phyloP scores from a whole-genome alignment of 2,113 vertebrate genomes.

The Arizona elegans region DNA sequence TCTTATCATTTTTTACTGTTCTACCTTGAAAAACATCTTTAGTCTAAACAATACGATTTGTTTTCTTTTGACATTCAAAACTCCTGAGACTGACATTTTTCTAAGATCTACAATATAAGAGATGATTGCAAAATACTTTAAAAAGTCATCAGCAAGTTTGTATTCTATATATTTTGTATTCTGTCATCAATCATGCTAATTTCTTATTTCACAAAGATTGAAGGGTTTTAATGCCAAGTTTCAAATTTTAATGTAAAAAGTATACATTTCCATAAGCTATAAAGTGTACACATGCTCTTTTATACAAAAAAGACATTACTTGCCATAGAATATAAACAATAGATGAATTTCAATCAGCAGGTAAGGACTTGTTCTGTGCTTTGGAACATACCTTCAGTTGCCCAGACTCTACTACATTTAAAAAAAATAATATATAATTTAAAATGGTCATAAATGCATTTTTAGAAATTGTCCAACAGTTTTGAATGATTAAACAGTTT shows the following conservation, averaged over 20 bases:
- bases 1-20: constrained; percentile 1
- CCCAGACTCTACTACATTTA: too few species aligned
- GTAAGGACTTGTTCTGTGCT: background rate
- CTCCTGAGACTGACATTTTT: constrained; percentile 7
- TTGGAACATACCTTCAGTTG: background rate
- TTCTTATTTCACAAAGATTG: constrained; percentile 12
- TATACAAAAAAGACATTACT: background rate
- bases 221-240: background rate
- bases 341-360: background rate
- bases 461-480: background rate
- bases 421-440: background rate
- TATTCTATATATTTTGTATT: constrained; percentile 25
- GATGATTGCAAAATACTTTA: constrained; percentile 16
- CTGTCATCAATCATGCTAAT: background rate
- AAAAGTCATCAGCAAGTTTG: background rate
- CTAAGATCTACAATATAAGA: background rate
- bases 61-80: constrained; percentile 36
- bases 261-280: background rate
- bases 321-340: background rate
- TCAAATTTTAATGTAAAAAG: background rate
- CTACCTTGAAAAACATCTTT: constrained; percentile 28
- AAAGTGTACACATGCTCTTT: background rate
- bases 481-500: background rate
- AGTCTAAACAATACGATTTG: background rate
- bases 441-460: background rate